Base-by-base conservation (phyloP, 2,888 invertebrate species). In the Thymelicus sylvestris region DNA sequence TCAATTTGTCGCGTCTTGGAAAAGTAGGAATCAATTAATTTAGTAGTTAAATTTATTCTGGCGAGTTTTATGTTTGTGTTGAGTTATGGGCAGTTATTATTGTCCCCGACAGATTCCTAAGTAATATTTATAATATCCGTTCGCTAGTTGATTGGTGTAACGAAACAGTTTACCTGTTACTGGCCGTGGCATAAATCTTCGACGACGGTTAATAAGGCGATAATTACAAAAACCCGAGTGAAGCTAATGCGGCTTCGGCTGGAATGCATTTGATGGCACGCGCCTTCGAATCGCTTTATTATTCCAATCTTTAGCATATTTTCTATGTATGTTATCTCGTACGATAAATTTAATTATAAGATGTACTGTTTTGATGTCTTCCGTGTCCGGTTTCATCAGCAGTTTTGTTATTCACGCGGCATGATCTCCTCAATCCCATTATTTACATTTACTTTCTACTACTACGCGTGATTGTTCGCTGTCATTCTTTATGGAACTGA, bases 311-410 rank as follows among this genome's bases (percentile, higher is more conserved):
- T 86, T 83, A 85, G 80, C 83, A 88, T 87, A 87, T 87, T 88
- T 86, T 83, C 76, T 78, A 81, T 81, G 81, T 82, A 83, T 78
- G 79, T 83, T 87, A 87, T 87, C 86, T 85, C 82, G 78, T 77
- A 76, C 78, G 83, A 87, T 87, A 87, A 83, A 82, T 85, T 89
- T 89, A 91, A 91, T 91, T 91, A 88, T 86, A 80, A 75, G 83
- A 83, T 83, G 82, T 83, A 84, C 82, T 84, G 83, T 87, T 88
- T 84, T 83, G 80, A 85, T 83, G 78, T 86, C 82, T 88, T 87
- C 85, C 84, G 86, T 81, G 83, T 88, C 87, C 83, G 84, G 86
- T 19, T 84, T 85, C 62, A 55, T 47, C 12, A 10, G 82, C 12
- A 10, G 82, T 86, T 86, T 81, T 84, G 84, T 86, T 88, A 86